Conservation (phyloP, 2,113 vertebrate genomes). For the Amblyornis subalaris region DNA sequence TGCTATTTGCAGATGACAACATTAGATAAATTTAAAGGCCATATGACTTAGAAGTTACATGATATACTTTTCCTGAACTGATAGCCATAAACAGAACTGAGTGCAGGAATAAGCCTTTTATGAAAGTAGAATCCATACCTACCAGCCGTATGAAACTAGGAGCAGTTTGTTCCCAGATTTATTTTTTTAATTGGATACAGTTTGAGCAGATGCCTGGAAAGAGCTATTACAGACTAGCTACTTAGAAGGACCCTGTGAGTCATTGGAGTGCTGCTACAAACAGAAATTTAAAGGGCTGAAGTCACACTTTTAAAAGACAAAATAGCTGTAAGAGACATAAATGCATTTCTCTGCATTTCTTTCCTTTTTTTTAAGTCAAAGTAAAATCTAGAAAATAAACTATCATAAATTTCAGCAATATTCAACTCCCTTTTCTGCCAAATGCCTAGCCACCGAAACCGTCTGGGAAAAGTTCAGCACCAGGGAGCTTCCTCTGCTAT, state of each 20-base stretch:
- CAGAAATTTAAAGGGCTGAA: not conserved
- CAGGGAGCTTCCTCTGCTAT: not conserved
- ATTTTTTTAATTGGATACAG: not conserved
- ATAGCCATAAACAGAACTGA: not conserved
- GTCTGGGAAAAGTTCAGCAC: not conserved
- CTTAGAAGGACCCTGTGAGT: not conserved
- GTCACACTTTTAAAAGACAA: not conserved
- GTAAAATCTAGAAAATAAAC: not conserved
- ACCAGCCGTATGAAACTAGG: not conserved
- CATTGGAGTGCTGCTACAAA: not conserved
- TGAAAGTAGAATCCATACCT: not conserved
- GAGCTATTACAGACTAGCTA: not conserved
- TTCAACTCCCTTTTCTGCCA: not conserved
- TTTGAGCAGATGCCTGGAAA: not conserved
- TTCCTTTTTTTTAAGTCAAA: not conserved
- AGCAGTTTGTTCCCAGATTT: not conserved
- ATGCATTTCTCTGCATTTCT: not conserved
- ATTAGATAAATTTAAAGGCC: not conserved
- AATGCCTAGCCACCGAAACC: not conserved
- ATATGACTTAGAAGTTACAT: not conserved
- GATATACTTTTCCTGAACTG: not conserved
- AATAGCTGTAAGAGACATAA: not conserved
- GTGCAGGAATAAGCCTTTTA: not conserved
- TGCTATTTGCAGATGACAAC: not conserved
- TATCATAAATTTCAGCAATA: not conserved